phyloP scores from a whole-genome alignment of 2,797 vertebrate genomes.

The Enteromius mattozi region DNA sequence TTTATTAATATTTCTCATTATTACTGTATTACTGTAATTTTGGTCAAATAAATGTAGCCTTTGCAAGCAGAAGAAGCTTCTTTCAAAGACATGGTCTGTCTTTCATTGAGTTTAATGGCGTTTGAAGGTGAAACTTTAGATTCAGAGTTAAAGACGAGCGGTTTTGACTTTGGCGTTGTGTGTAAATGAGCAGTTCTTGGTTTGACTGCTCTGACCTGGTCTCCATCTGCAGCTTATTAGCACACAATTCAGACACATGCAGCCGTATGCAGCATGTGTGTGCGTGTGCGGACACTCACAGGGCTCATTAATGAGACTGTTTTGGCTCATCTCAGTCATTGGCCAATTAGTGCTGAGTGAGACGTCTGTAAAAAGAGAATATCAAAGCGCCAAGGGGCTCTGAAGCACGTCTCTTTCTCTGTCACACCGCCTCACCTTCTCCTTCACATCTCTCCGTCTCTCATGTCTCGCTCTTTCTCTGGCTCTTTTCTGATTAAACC shows the following conservation, averaged over 20 bases:
- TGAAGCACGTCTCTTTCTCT: constrained; percentile 15
- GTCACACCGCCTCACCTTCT: neutral
- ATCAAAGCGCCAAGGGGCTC: constrained; percentile 50
- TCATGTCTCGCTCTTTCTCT: neutral
- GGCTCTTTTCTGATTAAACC: neutral
- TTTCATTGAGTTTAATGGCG: neutral
- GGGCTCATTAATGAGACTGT: constrained; percentile 56
- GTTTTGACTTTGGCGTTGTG: neutral
- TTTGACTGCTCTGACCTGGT: constrained; percentile 20
- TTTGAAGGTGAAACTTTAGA: constrained; percentile 17
- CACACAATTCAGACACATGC: constrained; percentile 39
- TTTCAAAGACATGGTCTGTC: neutral
- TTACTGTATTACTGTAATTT: neutral
- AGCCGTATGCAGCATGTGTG: constrained; percentile 13
- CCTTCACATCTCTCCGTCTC: constrained; percentile 2
- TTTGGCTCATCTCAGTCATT: constrained; percentile 60
- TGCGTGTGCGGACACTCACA: constrained; percentile 29
- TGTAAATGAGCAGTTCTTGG: constrained; percentile 19
- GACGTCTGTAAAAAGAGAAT: constrained; percentile 50
- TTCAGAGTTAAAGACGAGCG: constrained; percentile 7
- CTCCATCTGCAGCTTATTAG: constrained; percentile 52
- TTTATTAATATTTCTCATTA: neutral
- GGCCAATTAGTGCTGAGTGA: constrained; percentile 54
- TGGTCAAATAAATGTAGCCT: neutral
- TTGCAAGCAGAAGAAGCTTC: neutral